Evolutionary conservation across 2,888 invertebrate species (phyloP), one percentile per base, ranked within the genome.

Genomic region (Acleris sparsana): DNA sequence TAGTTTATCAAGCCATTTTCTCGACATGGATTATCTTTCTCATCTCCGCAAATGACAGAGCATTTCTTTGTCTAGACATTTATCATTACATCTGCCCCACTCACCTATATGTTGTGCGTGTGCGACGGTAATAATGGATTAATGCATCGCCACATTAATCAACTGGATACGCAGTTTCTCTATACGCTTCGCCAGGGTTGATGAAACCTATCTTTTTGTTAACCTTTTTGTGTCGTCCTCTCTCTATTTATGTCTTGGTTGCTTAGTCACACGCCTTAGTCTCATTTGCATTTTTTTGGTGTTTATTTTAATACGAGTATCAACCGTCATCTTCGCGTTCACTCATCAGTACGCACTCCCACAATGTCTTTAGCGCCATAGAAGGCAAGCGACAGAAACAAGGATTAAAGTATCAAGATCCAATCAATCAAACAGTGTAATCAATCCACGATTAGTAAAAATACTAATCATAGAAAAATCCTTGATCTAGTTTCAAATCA

Each of bases 31-130:
- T 49, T 25, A 59, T 60, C 51, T 53, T n/a, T 18, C 17, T 60
- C 51, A 52, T 60, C 60, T 46, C 55, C 55, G 33, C 61, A 61
- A 61, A 65, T 61, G 51, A 56, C 60, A 61, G 61, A 64, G 25
- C 55, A 60, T 60, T 52, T 65, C 64, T 53, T 65, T 56, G 61
- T 56, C 58, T 59, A 52, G 56, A 52, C 57, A 52, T 60, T 60
- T 60, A 65, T 65, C 65, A 51, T 25, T 52, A 44, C 58, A 64
- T 64, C 61, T 66, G 61, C 46, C 56, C 61, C 61, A 66, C 61
- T 66, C 65, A 66, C 65, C 65, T 39, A 66, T 46, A 64, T 64
- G 63, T 29, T 39, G 60, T 65, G 63, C 63, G 63, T 56, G 49
- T 49, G 56, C 49, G 22, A n/a, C 25, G 25, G 52, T 43, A 53